These are phyloP conservation scores for Myzus persicae DNA, from an alignment of 1,140 invertebrate species.

Conservation along the genomic window DNA sequence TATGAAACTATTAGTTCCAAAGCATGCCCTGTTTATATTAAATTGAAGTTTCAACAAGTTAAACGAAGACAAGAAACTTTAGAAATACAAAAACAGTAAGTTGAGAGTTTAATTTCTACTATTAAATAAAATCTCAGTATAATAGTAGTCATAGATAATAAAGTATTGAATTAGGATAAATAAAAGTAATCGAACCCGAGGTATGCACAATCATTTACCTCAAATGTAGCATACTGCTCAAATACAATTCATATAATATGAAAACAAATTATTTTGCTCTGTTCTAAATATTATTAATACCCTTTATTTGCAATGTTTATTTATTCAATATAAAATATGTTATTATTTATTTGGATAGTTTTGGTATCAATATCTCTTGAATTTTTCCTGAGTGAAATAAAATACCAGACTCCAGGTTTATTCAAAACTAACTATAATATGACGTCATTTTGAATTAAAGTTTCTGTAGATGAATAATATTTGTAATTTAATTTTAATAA, in stretches of 20 bases:
- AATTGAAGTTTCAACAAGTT: constrained; percentile 41
- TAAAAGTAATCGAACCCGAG: background rate
- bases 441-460: background rate
- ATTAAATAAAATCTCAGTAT: background rate
- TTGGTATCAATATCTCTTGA: background rate
- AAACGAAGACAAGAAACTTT: constrained; percentile 49
- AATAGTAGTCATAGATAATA: background rate
- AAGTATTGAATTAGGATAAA: background rate
- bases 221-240: background rate
- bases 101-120: background rate
- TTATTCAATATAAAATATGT: background rate
- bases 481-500: background rate
- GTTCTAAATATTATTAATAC: no score
- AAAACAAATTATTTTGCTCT: background rate
- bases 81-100: constrained; percentile 46
- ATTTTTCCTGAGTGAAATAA: background rate
- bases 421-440: background rate
- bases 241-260: background rate
- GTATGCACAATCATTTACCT: background rate
- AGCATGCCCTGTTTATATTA: constrained; percentile 28
- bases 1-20: constrained; percentile 9
- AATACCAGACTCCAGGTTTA: background rate
- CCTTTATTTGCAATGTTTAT: background rate
- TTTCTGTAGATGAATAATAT: background rate
- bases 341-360: background rate